Percentiles rank a stretch among this genome's conserved stretches.
Evolutionary conservation across 2,113 vertebrate species (phyloP).

Genomic region (Perca schrenkii): DNA sequence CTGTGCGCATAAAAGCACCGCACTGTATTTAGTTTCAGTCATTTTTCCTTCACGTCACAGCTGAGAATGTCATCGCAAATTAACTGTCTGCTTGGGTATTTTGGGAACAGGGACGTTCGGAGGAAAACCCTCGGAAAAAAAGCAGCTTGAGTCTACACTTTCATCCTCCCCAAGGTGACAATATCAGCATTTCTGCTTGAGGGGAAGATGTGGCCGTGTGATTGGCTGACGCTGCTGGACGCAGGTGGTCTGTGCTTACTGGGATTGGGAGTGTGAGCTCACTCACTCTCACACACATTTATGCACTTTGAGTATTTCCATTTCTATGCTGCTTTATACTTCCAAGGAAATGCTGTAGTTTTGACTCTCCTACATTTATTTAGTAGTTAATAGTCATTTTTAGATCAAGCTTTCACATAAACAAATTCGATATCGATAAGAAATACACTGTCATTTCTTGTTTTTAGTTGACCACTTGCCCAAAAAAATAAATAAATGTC

Average conservation of each 20-base stretch:
- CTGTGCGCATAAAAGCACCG: slow-evolving; percentile 60
- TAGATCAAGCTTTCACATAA: too few species aligned
- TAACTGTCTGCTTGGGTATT: slow-evolving; percentile 42
- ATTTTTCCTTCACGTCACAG: slow-evolving; percentile 56
- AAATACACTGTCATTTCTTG: too few species aligned
- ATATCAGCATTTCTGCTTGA: slow-evolving; percentile 22
- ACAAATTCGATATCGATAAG: too few species aligned
- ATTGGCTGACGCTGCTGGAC: slow-evolving; percentile 47
- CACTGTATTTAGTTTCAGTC: slow-evolving; percentile 38
- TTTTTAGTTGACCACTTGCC: too few species aligned
- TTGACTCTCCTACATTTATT: neutral
- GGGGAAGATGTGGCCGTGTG: slow-evolving; percentile 19
- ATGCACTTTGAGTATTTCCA: neutral
- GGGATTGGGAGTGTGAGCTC: neutral
- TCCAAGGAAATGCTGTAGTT: neutral
- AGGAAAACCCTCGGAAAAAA: slow-evolving; percentile 53
- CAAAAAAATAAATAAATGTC: too few species aligned
- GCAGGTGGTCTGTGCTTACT: slow-evolving; percentile 47
- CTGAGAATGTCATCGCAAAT: slow-evolving; percentile 57
- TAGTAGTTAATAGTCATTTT: neutral
- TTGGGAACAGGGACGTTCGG: slow-evolving; percentile 13
- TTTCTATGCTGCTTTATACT: neutral
- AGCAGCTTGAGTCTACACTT: slow-evolving; percentile 24
- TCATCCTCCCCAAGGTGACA: slow-evolving; percentile 45
- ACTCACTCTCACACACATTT: neutral